Conservation (phyloP, 2,888 invertebrate species). For the Chymomyza procnemis region DNA sequence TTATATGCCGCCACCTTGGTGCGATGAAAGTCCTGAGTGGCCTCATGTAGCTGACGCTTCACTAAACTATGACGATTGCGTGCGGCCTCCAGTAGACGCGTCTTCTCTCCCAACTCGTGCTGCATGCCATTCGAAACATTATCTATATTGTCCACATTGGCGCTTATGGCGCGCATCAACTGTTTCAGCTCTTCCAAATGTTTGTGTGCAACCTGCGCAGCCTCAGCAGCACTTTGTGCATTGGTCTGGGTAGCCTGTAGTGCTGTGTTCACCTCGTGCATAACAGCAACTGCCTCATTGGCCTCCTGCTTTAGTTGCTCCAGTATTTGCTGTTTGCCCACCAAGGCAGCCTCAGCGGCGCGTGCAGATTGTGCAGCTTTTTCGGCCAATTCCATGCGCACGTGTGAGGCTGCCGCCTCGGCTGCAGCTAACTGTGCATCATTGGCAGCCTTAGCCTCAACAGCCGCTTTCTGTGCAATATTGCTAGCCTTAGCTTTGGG, state of each 20-base stretch:
- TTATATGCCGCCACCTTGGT: conserved; percentile 84
- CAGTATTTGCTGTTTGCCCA: conserved; percentile 84
- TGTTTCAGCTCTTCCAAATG: conserved; percentile 79
- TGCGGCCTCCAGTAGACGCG: conserved; percentile 83
- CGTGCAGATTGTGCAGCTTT: conserved; percentile 85
- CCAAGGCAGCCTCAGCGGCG: conserved; percentile 84
- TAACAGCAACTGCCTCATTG: conserved; percentile 83
- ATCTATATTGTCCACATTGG: conserved; percentile 82
- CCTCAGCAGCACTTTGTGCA: conserved; percentile 82
- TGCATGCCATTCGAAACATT: conserved; percentile 82
- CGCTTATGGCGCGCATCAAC: conserved; percentile 80
- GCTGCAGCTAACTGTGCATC: conserved; percentile 86
- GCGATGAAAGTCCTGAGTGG: conserved; percentile 82
- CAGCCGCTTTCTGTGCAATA: conserved; percentile 85
- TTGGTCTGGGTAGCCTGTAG: conserved; percentile 82
- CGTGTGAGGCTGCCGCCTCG: conserved; percentile 85
- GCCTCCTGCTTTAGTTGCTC: conserved; percentile 84
- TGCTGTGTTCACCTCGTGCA: conserved; percentile 82
- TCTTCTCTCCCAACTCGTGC: conserved; percentile 82
- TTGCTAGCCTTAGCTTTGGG: conserved; percentile 80
- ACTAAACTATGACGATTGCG: conserved; percentile 83
- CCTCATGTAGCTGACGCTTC: conserved; percentile 82
- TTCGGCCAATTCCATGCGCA: conserved; percentile 84
- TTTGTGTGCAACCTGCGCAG: conserved; percentile 82
- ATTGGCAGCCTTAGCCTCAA: conserved; percentile 84